Evolutionary conservation across 2,113 vertebrate species (phyloP).

Genomic region (Tychaedon coryphoeus): DNA sequence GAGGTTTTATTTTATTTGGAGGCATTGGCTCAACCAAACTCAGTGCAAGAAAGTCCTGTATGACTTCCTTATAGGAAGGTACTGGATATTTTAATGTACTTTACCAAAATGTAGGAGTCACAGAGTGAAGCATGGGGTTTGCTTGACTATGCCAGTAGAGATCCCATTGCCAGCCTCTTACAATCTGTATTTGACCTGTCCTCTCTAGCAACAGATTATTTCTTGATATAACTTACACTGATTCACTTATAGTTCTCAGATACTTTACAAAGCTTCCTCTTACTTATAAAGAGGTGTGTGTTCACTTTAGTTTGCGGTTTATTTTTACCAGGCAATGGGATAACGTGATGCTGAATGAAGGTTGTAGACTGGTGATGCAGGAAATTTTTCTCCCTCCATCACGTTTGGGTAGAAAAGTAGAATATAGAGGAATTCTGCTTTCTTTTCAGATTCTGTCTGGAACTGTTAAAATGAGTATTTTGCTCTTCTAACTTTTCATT

Average conservation of each 20-base stretch:
- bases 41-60: constrained; percentile 65
- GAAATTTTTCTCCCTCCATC: constrained; percentile 76
- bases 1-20: constrained; percentile 74
- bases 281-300: not conserved
- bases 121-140: not conserved
- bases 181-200: not conserved
- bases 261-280: not conserved
- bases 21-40: constrained; percentile 73
- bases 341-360: constrained; percentile 73
- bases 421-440: constrained; percentile 82
- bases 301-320: not conserved
- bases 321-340: constrained; percentile 72
- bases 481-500: not conserved
- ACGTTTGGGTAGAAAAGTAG: constrained; percentile 77
- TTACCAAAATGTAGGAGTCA: not conserved
- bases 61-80: constrained; percentile 70
- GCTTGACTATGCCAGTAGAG: not conserved
- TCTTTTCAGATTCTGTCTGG: constrained; percentile 85
- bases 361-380: constrained; percentile 78
- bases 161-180: not conserved
- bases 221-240: not conserved
- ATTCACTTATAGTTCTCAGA: not conserved
- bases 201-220: not conserved
- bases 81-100: not conserved
- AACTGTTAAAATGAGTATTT: constrained; percentile 50